Conservation (phyloP, 2,888 invertebrate genomes). For the Falcaria lacertinaria region DNA sequence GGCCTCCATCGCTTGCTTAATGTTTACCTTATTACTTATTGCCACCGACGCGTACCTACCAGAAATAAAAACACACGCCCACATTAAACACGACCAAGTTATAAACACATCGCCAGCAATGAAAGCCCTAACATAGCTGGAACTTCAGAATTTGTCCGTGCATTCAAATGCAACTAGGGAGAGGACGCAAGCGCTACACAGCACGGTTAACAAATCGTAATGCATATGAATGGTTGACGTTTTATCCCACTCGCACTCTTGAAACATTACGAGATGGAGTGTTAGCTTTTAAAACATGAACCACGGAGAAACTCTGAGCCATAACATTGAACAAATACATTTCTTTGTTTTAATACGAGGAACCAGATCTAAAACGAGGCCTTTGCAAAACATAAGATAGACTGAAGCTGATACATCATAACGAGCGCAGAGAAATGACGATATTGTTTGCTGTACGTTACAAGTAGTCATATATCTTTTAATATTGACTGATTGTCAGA, state of each 20-base stretch:
- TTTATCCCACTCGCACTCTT: constrained; percentile 26
- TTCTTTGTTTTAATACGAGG: constrained; percentile 20
- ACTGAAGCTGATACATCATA: neutral
- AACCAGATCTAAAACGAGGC: constrained; percentile 7
- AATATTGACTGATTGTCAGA: neutral
- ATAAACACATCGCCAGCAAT: constrained; percentile 33
- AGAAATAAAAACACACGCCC: constrained; percentile 64
- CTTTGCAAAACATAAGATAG: neutral
- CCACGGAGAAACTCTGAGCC: constrained; percentile 19
- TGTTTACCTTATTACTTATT: constrained; percentile 72
- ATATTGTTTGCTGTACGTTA: neutral
- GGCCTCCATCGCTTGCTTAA: constrained; percentile 58
- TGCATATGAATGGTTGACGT: constrained; percentile 41
- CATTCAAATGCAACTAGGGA: constrained; percentile 36
- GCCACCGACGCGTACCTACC: constrained; percentile 51
- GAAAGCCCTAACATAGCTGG: constrained; percentile 21
- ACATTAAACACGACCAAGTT: constrained; percentile 39
- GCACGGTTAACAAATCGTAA: constrained; percentile 39
- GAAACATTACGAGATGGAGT: constrained; percentile 5
- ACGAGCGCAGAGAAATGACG: neutral
- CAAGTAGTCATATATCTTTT: neutral
- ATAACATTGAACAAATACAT: constrained; percentile 26
- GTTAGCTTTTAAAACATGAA: constrained; percentile 25
- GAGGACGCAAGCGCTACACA: constrained; percentile 31
- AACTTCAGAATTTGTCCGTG: constrained; percentile 44